Percentiles rank a stretch among this genome's conserved stretches.
Evolutionary conservation across 2,113 vertebrate genomes (phyloP).

Genomic region (Larimichthys polyactis): DNA sequence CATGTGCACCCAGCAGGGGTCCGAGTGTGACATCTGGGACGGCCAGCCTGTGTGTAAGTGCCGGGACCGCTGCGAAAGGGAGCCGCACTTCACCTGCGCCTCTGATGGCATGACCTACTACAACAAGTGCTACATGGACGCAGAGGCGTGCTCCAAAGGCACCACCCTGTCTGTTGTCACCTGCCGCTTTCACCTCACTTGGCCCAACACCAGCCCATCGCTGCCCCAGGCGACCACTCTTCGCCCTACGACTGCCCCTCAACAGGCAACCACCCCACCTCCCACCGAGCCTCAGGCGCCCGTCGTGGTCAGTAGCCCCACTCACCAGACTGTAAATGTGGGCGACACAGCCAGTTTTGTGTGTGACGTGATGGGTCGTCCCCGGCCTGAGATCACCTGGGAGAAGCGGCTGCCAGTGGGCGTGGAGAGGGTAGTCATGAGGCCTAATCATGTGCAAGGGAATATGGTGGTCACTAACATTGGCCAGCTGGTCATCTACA

Average conservation of each 20-base stretch:
- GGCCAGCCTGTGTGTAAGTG: conserved; percentile 96
- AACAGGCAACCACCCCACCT: conserved; percentile 48
- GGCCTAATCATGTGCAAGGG: conserved; percentile 91
- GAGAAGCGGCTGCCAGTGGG: conserved; percentile 89
- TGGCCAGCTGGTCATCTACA: conserved; percentile 96
- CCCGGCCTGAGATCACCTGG: conserved; percentile 93
- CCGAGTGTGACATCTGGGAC: conserved; percentile 95
- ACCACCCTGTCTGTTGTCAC: conserved; percentile 90
- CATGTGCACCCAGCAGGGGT: conserved; percentile 96
- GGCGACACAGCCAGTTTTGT: conserved; percentile 95
- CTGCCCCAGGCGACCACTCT: conserved; percentile 83
- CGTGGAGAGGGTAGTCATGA: conserved; percentile 88
- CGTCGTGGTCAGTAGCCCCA: conserved; percentile 81
- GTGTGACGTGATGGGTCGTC: conserved; percentile 89
- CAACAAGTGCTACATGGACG: conserved; percentile 99
- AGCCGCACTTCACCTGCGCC: conserved; percentile 97
- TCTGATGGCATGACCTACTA: conserved; percentile 98
- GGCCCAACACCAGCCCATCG: conserved; percentile 91
- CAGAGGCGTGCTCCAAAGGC: conserved; percentile 96
- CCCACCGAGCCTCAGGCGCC: conserved; percentile 84
- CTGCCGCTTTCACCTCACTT: conserved; percentile 93
- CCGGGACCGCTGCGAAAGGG: conserved; percentile 94
- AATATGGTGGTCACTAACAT: conserved; percentile 96
- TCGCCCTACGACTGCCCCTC: conserved; percentile 66
- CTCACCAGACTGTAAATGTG: conserved; percentile 85